Base-by-base conservation (phyloP, 2,797 vertebrate genomes). In the Hippopotamyrus pictus region DNA sequence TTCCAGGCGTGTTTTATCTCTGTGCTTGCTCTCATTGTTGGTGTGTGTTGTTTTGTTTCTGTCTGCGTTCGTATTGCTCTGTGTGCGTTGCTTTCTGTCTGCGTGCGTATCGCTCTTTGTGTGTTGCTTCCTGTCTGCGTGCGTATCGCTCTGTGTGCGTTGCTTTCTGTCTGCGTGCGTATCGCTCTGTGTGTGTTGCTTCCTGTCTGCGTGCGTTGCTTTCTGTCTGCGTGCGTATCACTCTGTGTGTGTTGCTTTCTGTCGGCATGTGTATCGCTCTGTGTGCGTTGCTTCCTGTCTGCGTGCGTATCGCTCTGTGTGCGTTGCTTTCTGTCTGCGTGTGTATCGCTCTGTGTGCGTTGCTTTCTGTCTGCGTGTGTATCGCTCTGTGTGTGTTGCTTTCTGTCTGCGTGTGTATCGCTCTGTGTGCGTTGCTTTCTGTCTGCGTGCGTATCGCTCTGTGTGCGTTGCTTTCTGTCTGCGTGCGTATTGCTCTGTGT, bases 131-230 rank as follows among this genome's bases (percentile, higher is more conserved):
- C 48, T 33, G 89, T 25, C 29, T 33, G 37, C 76, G 51, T 83
- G 48, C 84, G 0, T 5, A 7, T 76, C 9, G 54, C n/a, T 76
- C 25, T 83, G 83, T 79, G 3, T 89, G 54, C 86, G 82, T 90
- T 54, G 29, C 65, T 82, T 48, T 86, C 54, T 87, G 89, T 87
- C 76, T 90, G 6, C 88, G 7, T 88, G 37, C 90, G 65, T 90
- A 48, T 89, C 33, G 90, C 86, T 90, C 69, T 90, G 82, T 88
- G n/a, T n/a, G n/a, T n/a, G n/a, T n/a, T n/a, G n/a, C n/a, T n/a
- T n/a, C n/a, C n/a, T n/a, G n/a, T n/a, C n/a, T n/a, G n/a, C n/a
- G 87, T 89, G 48, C 7, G 7, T 46, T 46, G 46, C 7, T 46
- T 48, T 87, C 54, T 87, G 89, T 89, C 69, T 90, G 82, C 87